phyloP scores from a whole-genome alignment of 2,888 invertebrate genomes.

The Hololepta plana region DNA sequence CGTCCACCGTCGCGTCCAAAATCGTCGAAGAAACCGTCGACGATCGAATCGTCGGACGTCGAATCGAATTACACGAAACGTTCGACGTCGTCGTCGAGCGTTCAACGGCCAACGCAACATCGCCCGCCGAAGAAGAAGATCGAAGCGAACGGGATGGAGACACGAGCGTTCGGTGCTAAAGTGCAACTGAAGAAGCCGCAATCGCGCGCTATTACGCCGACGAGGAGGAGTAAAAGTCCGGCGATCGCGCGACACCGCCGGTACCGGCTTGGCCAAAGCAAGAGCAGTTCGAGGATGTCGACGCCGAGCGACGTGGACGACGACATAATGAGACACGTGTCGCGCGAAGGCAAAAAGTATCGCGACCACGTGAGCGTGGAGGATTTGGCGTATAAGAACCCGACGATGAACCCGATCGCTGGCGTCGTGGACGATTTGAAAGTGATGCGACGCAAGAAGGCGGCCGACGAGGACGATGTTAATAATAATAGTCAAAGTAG shows the following conservation, averaged over 20 bases:
- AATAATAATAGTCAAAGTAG: conserved; percentile 3
- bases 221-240: conserved; percentile 9
- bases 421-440: conserved; percentile 7
- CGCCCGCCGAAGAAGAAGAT: conserved; percentile 3
- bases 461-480: conserved; percentile 8
- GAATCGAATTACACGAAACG: no score
- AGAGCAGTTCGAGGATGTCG: conserved; percentile 6
- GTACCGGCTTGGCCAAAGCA: conserved; percentile 5
- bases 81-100: no score
- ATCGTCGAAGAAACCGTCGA: no score
- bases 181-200: conserved; percentile 1
- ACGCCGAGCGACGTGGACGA: no score
- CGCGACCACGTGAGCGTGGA: conserved; percentile 18
- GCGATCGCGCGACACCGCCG: no score
- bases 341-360: conserved; percentile 16
- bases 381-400: conserved; percentile 13
- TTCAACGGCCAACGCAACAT: conserved; percentile 1
- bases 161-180: conserved; percentile 7
- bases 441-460: conserved; percentile 6
- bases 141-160: background rate
- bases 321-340: no score
- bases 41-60: no score
- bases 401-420: conserved; percentile 10
- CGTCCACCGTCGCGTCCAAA: no score
- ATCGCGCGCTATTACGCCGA: conserved; percentile 4